Evolutionary conservation across 1,140 invertebrate species (phyloP), one percentile per base, ranked within the genome.

Genomic region (Lordiphosa collinella): DNA sequence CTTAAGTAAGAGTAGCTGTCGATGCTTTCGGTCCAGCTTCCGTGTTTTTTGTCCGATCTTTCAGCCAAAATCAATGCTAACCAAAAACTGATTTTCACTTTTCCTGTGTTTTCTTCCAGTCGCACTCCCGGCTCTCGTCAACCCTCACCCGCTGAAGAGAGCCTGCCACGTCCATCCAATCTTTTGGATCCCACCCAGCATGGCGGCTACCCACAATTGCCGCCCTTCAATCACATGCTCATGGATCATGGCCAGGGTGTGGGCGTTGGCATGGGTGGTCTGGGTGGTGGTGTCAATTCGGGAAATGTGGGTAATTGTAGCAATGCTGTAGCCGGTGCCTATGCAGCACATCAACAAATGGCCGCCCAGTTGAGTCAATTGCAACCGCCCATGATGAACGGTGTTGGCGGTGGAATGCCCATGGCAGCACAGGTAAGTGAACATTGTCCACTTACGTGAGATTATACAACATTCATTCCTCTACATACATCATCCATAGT

Each of bases 81-180:
- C n/a, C n/a, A n/a, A n/a, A n/a, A n/a, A n/a, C n/a, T n/a, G n/a
- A n/a, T n/a, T n/a, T n/a, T n/a, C n/a, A n/a, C n/a, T 38, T 54
- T 52, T 58, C 41, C 16, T n/a, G n/a, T n/a, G 38, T 69, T 36
- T 32, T 8, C 1, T 91, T 92, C 8, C 89, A 96, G 94, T 86
- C 94, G 95, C 53, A 96, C 94, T 58, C 94, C 94, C 4, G 95
- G 95, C n/a, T 97, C 96, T 69, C 92, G 95, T 75, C 96, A 97
- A 87, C 96, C 95, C 13, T 97, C 96, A 6, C 96, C 96, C 3
- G 95, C 95, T 7, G 95, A 96, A 87, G 96, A 97, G 65, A 64
- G 68, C 11, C 54, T 88, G 51, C 75, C 86, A 62, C 80, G 88
- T 12, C 74, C 78, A 47, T 71, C 69, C 4, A 85, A 66, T 41